Conservation (phyloP, 2,113 vertebrate species). For the Aviceda subcristata region DNA sequence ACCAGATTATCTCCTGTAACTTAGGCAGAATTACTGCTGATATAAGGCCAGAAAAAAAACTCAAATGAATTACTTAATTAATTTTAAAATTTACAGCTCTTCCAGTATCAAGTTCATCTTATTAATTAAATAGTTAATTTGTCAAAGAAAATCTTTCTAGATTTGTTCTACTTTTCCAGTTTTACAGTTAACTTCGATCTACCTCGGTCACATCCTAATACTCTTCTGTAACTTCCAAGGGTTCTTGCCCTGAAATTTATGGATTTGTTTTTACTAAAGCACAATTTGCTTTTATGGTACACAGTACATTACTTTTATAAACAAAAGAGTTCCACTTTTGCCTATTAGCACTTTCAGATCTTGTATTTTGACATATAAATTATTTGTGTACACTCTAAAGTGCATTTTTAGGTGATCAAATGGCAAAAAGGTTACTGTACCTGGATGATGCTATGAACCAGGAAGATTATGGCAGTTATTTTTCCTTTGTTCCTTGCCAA, state of each 20-base stretch:
- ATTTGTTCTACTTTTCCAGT: neutral
- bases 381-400: neutral
- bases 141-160: neutral
- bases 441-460: neutral
- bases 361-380: neutral
- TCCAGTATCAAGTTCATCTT: neutral
- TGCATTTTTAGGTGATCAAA: neutral
- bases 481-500: neutral
- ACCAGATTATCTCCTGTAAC: neutral
- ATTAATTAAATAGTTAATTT: neutral
- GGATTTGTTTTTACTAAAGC: neutral
- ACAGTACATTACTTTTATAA: slow-evolving; percentile 7
- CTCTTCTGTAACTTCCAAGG: neutral
- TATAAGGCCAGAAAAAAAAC: neutral
- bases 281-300: neutral
- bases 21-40: neutral
- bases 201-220: neutral
- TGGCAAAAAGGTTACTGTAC: neutral
- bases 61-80: neutral
- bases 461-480: neutral
- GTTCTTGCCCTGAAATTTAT: neutral
- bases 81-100: neutral
- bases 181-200: neutral
- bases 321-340: slow-evolving; percentile 13
- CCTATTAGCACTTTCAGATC: neutral